Evolutionary conservation across 2,113 vertebrate genomes (phyloP).

Genomic region (Pandion haliaetus): DNA sequence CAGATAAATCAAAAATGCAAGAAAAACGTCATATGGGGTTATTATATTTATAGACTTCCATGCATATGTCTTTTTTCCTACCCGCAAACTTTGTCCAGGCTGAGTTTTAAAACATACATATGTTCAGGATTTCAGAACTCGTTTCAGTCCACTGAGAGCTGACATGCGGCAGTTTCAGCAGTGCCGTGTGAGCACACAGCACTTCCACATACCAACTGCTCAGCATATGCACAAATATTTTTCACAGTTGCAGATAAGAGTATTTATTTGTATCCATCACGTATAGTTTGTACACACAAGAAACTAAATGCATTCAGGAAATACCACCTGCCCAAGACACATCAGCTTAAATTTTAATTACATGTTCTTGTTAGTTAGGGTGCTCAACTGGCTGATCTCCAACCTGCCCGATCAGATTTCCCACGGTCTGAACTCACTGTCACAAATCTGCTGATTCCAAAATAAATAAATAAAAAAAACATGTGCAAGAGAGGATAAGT

Average conservation of each 20-base stretch:
- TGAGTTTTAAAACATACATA: not conserved
- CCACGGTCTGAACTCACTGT: not conserved
- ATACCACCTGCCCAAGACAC: conserved; percentile 40
- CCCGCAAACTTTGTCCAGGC: not conserved
- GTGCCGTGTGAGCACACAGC: not conserved
- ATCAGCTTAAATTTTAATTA: conserved; percentile 46
- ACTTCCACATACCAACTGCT: not conserved
- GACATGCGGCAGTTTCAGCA: not conserved
- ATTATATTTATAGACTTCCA: not conserved
- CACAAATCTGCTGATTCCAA: not conserved
- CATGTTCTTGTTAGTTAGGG: not conserved
- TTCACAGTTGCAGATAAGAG: not conserved
- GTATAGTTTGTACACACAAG: not conserved
- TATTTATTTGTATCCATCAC: not conserved
- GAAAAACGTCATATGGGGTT: not conserved
- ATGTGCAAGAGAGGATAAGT: not conserved
- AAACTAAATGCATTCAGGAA: not conserved
- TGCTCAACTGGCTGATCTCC: not conserved
- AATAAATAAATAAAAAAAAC: not conserved
- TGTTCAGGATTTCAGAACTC: not conserved
- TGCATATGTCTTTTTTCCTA: not conserved
- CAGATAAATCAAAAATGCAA: not conserved
- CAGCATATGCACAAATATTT: not conserved
- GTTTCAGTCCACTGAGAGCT: not conserved
- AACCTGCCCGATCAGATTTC: not conserved